A percentile compares a stretch with the other conserved stretches of the same genome.
Conservation (phyloP, 2,797 vertebrate genomes). For the Okamejei kenojei region DNA sequence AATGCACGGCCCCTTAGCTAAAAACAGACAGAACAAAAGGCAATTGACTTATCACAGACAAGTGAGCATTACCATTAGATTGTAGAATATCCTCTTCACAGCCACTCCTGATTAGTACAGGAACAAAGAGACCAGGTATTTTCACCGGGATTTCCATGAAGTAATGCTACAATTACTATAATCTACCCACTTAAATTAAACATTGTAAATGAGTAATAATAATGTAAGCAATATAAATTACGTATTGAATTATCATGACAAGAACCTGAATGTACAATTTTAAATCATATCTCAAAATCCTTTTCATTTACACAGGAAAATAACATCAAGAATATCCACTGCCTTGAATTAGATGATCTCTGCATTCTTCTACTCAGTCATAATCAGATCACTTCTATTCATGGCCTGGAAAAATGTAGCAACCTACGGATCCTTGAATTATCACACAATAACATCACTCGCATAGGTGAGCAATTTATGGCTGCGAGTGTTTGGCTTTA, state of each 20-base stretch:
- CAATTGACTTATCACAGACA: not conserved
- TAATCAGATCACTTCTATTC: constrained; percentile 77
- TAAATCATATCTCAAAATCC: not conserved
- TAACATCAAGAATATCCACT: constrained; percentile 69
- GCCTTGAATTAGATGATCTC: constrained; percentile 70
- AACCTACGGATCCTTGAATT: constrained; percentile 73
- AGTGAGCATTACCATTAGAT: not conserved
- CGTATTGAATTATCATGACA: not conserved
- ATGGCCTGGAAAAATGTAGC: constrained; percentile 68
- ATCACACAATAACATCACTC: constrained; percentile 79
- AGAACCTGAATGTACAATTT: not conserved
- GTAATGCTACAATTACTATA: not conserved
- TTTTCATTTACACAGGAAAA: constrained; percentile 71
- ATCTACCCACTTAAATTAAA: not conserved
- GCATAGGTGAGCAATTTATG: constrained; percentile 68
- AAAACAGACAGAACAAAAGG: not conserved
- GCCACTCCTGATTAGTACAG: not conserved
- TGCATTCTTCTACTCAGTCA: constrained; percentile 66
- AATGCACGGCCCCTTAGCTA: not conserved
- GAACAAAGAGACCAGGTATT: not conserved
- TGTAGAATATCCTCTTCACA: not conserved
- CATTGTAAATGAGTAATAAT: not conserved
- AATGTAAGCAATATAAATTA: not conserved
- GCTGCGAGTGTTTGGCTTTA: not conserved
- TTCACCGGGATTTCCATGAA: not conserved